These are phyloP conservation scores for Chloebia gouldiae DNA, from an alignment of 2,113 vertebrate species.

Conservation along the genomic window DNA sequence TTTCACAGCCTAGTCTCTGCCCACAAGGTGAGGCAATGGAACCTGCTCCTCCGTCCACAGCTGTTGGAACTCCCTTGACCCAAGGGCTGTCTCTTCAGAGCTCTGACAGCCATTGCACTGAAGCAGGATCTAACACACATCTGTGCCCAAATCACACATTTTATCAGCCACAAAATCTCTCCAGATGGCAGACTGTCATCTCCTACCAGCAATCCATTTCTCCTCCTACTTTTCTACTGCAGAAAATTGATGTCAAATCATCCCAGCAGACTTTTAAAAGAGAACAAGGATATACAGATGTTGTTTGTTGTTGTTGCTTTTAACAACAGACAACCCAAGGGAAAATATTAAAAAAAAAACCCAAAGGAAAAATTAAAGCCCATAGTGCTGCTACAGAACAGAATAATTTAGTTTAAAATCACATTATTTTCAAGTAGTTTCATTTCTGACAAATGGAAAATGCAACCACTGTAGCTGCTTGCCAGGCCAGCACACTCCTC, in stretches of 20 bases:
- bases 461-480: not conserved
- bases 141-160: not conserved
- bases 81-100: not conserved
- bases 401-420: not conserved
- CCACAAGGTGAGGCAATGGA: rapidly evolving
- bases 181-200: constrained; percentile 20
- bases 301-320: not conserved
- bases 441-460: not conserved
- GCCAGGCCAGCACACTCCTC: not conserved
- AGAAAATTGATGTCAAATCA: not conserved
- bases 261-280: not conserved
- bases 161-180: not conserved
- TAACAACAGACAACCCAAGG: not conserved
- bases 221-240: not conserved
- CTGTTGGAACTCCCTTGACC: not conserved
- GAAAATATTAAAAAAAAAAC: not conserved
- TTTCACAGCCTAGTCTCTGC: not conserved
- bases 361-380: not conserved
- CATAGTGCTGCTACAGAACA: not conserved
- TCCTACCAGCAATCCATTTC: not conserved
- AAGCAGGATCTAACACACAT: not conserved
- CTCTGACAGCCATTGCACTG: not conserved
- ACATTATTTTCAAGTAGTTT: not conserved
- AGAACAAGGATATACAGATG: not conserved
- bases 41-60: not conserved